Percentiles rank a stretch among this genome's conserved stretches.
Conservation (phyloP, 53 echinoderm and acorn worm species). For the Echinometra lucunter region DNA sequence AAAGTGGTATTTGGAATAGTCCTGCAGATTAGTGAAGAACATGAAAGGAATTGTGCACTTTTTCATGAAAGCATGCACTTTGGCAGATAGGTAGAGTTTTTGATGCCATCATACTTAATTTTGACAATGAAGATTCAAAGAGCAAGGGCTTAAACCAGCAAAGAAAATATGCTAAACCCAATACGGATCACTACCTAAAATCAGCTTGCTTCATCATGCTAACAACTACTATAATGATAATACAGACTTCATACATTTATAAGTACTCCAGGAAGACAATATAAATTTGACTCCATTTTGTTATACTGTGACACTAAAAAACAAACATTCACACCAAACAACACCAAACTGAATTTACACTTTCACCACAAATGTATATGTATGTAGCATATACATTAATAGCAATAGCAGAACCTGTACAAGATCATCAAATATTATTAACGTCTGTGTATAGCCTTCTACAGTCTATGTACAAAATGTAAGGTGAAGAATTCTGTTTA, state of each 20-base stretch:
- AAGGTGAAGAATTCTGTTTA: conserved; percentile 20
- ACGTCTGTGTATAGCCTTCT: conserved; percentile 25
- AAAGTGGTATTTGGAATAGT: too few relatives aligned
- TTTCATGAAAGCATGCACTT: too few relatives aligned
- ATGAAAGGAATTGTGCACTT: too few relatives aligned
- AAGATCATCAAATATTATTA: conserved; percentile 2
- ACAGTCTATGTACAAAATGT: conserved; percentile 41
- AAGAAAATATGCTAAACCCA: neutral
- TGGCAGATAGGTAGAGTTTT: too few relatives aligned
- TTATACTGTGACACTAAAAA: conserved; percentile 6
- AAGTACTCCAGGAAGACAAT: conserved; percentile 27
- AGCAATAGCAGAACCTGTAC: conserved; percentile 2
- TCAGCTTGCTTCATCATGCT: neutral
- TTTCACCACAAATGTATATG: neutral
- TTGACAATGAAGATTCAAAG: too few relatives aligned
- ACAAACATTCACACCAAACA: neutral
- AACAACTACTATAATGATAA: neutral
- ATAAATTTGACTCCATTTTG: neutral
- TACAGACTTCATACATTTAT: neutral
- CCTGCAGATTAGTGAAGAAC: too few relatives aligned
- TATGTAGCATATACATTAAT: neutral
- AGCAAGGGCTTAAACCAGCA: neutral
- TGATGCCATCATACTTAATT: too few relatives aligned
- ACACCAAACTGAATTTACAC: conserved; percentile 23
- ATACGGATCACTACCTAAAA: too few relatives aligned